Conservation (phyloP, 2,113 vertebrate species). For the Mesoclemmys tuberculata region DNA sequence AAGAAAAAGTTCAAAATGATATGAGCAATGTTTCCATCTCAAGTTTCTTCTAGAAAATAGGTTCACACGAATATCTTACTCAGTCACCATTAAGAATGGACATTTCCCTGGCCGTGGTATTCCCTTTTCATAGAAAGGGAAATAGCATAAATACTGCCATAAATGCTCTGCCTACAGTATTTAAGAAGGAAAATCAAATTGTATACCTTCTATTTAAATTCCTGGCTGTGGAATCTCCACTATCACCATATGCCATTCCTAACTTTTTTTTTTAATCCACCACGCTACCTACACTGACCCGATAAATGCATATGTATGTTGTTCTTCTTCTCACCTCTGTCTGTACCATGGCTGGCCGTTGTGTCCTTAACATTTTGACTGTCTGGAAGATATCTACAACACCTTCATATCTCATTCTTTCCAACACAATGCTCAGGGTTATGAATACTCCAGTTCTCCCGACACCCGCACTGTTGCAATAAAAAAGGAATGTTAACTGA, state of each 20-base stretch:
- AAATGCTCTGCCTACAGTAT: background rate
- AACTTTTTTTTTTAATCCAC: background rate
- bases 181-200: background rate
- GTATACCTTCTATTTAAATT: background rate
- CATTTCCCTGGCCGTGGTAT: background rate
- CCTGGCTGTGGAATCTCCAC: background rate
- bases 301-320: background rate
- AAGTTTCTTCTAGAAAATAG: background rate
- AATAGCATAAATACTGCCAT: background rate
- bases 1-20: background rate
- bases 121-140: background rate
- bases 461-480: constrained; percentile 90
- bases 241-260: background rate
- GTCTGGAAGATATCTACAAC: constrained; percentile 99
- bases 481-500: constrained; percentile 13
- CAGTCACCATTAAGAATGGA: background rate
- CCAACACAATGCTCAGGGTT: constrained; percentile 98
- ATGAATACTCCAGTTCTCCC: constrained; percentile 99
- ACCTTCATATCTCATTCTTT: constrained; percentile 99
- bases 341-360: constrained; percentile 99
- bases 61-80: background rate
- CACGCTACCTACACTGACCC: background rate
- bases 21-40: background rate
- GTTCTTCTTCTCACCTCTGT: constrained; percentile 90
- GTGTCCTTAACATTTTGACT: constrained; percentile 99